phyloP scores from a whole-genome alignment of 2,113 vertebrate species.

The Haemorhous mexicanus region DNA sequence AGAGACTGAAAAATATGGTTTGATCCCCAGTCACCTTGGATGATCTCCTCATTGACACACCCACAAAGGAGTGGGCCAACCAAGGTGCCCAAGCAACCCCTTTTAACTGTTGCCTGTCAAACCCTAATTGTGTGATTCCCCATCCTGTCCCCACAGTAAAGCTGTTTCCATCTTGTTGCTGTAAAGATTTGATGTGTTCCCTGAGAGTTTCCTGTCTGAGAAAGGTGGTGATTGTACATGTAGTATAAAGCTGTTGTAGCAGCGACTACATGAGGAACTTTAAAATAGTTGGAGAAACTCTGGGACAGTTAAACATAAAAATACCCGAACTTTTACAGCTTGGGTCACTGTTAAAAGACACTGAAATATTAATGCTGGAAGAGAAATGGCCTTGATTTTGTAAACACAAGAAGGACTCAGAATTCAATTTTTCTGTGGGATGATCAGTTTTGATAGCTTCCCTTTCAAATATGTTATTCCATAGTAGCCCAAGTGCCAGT shows the following conservation, averaged over 20 bases:
- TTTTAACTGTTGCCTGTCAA: neutral
- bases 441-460: neutral
- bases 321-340: neutral
- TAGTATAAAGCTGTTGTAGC: neutral
- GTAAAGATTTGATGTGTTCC: neutral
- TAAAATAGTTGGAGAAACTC: neutral
- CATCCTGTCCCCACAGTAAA: neutral
- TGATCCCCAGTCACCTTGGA: neutral
- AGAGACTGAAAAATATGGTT: neutral
- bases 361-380: neutral
- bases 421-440: neutral
- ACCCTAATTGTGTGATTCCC: neutral
- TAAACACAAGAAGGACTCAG: neutral
- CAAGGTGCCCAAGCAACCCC: neutral
- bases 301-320: neutral
- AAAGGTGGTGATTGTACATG: neutral
- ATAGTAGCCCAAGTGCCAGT: neutral
- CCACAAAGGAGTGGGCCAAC: neutral
- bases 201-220: neutral
- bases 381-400: neutral
- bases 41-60: neutral
- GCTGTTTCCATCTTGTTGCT: neutral
- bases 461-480: neutral
- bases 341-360: neutral
- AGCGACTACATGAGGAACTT: neutral